Conservation (phyloP, 2,113 vertebrate genomes). For the Chionomys nivalis region DNA sequence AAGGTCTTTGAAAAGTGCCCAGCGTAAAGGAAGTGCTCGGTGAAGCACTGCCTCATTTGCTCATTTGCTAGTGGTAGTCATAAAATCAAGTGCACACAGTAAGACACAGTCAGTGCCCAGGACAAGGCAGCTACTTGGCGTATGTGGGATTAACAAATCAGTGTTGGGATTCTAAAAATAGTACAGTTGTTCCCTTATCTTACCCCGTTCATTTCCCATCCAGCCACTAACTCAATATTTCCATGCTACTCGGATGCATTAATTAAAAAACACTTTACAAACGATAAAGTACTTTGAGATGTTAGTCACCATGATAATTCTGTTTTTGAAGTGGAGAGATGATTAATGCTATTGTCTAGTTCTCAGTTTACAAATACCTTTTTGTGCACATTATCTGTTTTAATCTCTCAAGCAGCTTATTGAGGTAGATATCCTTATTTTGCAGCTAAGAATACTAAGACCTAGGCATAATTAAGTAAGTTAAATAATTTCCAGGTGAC, state of each 20-base stretch:
- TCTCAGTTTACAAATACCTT: slow-evolving; percentile 35
- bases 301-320: background rate
- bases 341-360: slow-evolving; percentile 1
- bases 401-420: background rate
- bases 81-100: background rate
- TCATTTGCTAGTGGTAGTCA: background rate
- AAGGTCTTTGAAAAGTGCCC: background rate
- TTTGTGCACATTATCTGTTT: background rate
- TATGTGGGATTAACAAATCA: slow-evolving; percentile 5
- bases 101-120: background rate
- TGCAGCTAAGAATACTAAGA: background rate
- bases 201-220: background rate
- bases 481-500: slow-evolving; percentile 8
- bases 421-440: slow-evolving; percentile 32
- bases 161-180: background rate
- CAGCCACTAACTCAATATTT: slow-evolving; percentile 31
- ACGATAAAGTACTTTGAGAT: slow-evolving; percentile 17
- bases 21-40: background rate
- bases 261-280: slow-evolving; percentile 46
- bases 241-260: background rate
- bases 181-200: background rate
- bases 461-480: background rate
- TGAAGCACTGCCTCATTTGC: background rate
- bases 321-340: background rate
- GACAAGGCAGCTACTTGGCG: background rate